phyloP scores from a whole-genome alignment of 1,140 invertebrate species.

The Diachasmimorpha longicaudata region DNA sequence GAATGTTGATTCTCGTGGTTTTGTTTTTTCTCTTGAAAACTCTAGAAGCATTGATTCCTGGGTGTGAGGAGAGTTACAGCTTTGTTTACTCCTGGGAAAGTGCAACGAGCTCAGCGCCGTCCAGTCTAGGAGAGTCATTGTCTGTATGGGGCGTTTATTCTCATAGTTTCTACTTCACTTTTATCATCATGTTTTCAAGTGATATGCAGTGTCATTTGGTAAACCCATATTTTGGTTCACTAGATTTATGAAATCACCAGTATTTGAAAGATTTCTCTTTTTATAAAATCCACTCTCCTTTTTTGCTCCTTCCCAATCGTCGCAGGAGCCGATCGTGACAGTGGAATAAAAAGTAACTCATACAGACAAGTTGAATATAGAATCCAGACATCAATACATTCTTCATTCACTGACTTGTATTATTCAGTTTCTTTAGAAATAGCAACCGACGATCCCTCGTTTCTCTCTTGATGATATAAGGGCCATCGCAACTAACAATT shows the following conservation, averaged over 20 bases:
- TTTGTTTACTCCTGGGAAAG: conserved; percentile 58
- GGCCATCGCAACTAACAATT: no score
- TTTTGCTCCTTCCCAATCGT: no score
- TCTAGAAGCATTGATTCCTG: conserved; percentile 56
- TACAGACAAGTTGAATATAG: no score
- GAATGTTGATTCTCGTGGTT: conserved; percentile 38
- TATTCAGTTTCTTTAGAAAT: no score
- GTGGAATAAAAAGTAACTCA: no score
- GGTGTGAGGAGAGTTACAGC: conserved; percentile 60
- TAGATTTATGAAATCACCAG: not conserved
- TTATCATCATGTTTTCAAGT: not conserved
- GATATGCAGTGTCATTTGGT: not conserved
- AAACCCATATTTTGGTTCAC: not conserved
- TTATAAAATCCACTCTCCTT: no score
- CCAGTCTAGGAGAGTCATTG: conserved; percentile 49
- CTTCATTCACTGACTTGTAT: not conserved
- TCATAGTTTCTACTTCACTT: not conserved
- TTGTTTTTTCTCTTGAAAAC: conserved; percentile 1
- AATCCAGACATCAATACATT: no score
- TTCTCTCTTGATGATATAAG: no score
- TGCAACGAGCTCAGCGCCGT: conserved; percentile 57
- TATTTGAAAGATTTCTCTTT: not conserved
- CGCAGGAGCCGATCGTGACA: no score
- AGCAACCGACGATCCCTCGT: no score
- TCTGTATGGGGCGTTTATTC: not conserved